Evolutionary conservation across 92 coral and sea anemone species (phyloP), one percentile per base, ranked within the genome.

Genomic region (Palythoa grandiflora): DNA sequence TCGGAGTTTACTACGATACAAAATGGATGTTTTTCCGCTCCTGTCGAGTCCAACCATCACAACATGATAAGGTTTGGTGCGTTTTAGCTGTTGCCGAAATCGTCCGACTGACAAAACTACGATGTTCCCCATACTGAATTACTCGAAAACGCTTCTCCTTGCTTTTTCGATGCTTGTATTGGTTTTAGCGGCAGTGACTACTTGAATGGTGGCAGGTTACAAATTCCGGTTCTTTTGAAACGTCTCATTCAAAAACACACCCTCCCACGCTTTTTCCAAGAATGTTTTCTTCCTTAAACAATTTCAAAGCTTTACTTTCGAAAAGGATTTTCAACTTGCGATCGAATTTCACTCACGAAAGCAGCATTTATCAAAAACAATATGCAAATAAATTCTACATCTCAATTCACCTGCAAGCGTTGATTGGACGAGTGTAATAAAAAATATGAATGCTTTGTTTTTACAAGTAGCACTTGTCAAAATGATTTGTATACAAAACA

Each of bases 31-130:
- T 86, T 97, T 97, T 15, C 99, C 99, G 65, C 98, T 93, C 83
- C 87, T 91, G 89, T 97, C 99, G 57, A 97, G 94, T 6, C 99
- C 99, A 71, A 97, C 77, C 99, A 97, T 97, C 17, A 94, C 99
- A 5, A 95, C 93, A 77, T 97, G 99, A 71, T 91, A 95, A 9
- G 99, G 96, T 55, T 91, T 89, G 75, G 93, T 89, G 19, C 94
- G 77, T 90, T 91, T 95, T 38, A 93, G 77, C 84, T 90, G 90
- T 77, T 93, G 98, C 38, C 98, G 96, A 86, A 93, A 90, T 15
- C 96, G 92, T 10, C 96, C 92, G 8, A 93, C 57, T 38, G 98
- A 95, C 38, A 95, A 84, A 9, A 95, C 92, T 28, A 95, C 85
- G 0, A 89, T 66, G 40, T 95, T 95, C 71, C 98, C 98, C 98